phyloP scores from a whole-genome alignment of 2,113 vertebrate genomes.

The Bucco capensis region DNA sequence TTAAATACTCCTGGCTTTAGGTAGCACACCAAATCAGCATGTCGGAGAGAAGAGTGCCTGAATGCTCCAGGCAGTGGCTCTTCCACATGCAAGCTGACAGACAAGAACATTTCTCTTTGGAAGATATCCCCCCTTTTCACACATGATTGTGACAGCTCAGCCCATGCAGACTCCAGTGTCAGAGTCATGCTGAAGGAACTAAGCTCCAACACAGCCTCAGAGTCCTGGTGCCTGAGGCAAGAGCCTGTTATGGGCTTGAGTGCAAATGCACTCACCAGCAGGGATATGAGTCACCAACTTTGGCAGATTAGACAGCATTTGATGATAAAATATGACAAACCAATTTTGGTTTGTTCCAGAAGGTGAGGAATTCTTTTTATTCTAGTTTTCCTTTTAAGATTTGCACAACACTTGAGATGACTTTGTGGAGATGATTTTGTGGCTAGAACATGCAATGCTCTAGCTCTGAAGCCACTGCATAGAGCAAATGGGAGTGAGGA shows the following conservation, averaged over 20 bases:
- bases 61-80: background rate
- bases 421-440: background rate
- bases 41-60: background rate
- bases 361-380: background rate
- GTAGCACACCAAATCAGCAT: background rate
- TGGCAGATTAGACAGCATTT: background rate
- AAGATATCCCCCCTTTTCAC: constrained; percentile 26
- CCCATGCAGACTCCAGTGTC: background rate
- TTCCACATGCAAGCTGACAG: constrained; percentile 4
- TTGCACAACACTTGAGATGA: background rate
- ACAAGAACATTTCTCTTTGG: background rate
- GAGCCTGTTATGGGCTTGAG: constrained; percentile 2
- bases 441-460: background rate
- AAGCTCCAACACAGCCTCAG: background rate
- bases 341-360: background rate
- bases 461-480: too few relatives aligned
- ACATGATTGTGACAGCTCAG: background rate
- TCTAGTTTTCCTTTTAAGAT: background rate
- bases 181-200: background rate
- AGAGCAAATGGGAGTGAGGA: too few relatives aligned
- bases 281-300: constrained; percentile 17
- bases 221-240: constrained; percentile 35
- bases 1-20: background rate
- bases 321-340: constrained; percentile 11
- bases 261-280: constrained; percentile 1